These are phyloP conservation scores for Benitochromis conjunctus DNA, from an alignment of 2,113 vertebrate genomes.

Conservation along the genomic window DNA sequence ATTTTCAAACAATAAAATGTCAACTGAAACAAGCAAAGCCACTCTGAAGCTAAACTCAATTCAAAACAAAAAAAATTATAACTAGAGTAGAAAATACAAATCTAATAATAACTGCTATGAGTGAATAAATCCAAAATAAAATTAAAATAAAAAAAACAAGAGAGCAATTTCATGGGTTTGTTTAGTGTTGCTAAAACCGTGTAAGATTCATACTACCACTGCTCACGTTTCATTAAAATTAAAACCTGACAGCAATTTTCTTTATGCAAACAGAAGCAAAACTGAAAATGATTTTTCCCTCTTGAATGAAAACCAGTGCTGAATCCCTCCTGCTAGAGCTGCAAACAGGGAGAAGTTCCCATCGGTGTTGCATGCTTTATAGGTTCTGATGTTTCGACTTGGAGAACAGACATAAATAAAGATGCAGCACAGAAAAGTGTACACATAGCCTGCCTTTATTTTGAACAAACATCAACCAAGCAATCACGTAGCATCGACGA, in stretches of 20 bases:
- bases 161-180: not conserved
- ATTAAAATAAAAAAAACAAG: not conserved
- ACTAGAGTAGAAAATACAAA: not conserved
- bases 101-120: not conserved
- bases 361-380: not conserved
- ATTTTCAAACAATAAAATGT: not conserved
- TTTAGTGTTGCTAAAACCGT: not conserved
- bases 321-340: not conserved
- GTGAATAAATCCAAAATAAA: not conserved
- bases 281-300: not conserved
- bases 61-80: not conserved
- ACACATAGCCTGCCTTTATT: conserved; percentile 28
- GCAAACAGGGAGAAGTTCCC: not conserved
- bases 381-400: not conserved
- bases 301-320: not conserved
- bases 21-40: not conserved
- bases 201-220: not conserved
- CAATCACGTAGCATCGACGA: not conserved
- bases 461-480: conserved; percentile 9
- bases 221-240: not conserved
- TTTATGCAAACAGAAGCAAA: not conserved
- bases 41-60: not conserved
- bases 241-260: not conserved
- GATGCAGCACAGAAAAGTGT: not conserved
- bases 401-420: not conserved